Evolutionary conservation across 2,113 vertebrate species (phyloP), one percentile per base, ranked within the genome.

Genomic region (Carassius auratus): DNA sequence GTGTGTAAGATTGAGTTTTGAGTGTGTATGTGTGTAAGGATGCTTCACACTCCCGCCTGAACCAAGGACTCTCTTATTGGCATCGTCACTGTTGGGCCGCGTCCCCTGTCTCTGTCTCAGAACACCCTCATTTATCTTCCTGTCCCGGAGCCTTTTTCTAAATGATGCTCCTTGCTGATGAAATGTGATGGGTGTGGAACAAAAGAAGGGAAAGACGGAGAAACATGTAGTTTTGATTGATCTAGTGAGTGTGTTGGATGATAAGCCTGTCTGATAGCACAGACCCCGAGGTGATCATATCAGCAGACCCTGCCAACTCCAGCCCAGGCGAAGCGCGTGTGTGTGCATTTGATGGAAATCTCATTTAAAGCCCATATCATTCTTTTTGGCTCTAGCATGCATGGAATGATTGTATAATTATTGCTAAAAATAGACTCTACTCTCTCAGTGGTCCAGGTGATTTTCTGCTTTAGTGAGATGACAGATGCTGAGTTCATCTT

Each of bases 41-140:
- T 59, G 17, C 57, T 83, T 81, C 59, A 48, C 88, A 86, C 76
- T 36, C 17, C 59, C 80, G 76, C 71, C 86, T 92, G 89, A 71
- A 87, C 88, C 89, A 30, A 88, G 83, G 86, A 90, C 87, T 52
- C 78, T 87, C 45, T 90, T 92, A 90, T 92, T 92, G 88, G 91
- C 80, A 87, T 83, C 78, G 64, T 71, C 81, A 86, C 87, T 88
- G 89, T 76, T 88, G 89, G 91, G 81, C 76, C 81, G 59, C 30
- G 86, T 85, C 79, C 66, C 78, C 87, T 85, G 83, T 78, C 21
- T 84, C 84, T 88, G 79, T 73, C 26, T 64, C 38, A 57, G 50
- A 86, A 84, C 69, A 69, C 76, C 69, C 50, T 84, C 74, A 87
- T 87, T 76, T 76, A 84, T 87, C 86, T 79, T 77, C n/a, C 38